Conservation (phyloP, 2,797 vertebrate genomes). For the Amblyraja radiata region DNA sequence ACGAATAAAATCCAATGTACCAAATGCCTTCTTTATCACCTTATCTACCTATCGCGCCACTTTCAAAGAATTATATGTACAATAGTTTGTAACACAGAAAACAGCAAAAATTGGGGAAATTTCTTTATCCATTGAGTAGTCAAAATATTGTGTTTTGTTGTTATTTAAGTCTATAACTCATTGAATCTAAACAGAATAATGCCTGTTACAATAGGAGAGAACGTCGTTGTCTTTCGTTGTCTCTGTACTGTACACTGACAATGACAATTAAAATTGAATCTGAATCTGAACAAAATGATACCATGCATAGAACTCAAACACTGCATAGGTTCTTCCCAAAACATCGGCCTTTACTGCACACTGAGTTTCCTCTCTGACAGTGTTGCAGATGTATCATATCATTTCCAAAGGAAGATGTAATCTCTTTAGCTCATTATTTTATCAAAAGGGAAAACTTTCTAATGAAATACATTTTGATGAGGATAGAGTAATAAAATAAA, state of each 20-base stretch:
- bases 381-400: background rate
- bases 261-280: too few species aligned
- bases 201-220: background rate
- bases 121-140: background rate
- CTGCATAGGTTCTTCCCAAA: background rate
- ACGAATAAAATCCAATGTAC: too few species aligned
- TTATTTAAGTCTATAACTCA: background rate
- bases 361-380: background rate
- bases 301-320: background rate
- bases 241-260: too few species aligned
- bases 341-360: background rate
- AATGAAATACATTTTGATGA: slow-evolving; percentile 22
- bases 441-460: background rate
- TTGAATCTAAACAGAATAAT: background rate
- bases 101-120: background rate
- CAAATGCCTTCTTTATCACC: too few species aligned
- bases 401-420: background rate
- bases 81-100: background rate
- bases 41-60: too few species aligned
- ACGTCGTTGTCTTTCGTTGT: too few species aligned
- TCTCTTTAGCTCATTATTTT: background rate
- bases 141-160: background rate
- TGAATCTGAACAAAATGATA: too few species aligned
- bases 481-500: slow-evolving; percentile 17
- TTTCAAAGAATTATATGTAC: background rate